Conservation (phyloP, 2,888 invertebrate genomes). For the Drosophila cognata region DNA sequence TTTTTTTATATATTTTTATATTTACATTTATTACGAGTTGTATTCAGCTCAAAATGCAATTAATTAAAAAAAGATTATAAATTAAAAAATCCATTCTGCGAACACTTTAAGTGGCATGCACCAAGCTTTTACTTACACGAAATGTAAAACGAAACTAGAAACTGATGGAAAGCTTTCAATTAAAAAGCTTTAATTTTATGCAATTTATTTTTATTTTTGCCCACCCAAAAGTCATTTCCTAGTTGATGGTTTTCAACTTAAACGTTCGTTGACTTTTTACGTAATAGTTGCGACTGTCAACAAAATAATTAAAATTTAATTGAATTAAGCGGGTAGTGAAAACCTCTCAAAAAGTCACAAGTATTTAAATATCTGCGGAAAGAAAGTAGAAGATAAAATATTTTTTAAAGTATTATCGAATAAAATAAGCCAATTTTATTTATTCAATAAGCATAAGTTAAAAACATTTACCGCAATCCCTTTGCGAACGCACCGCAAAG, state of each 20-base stretch:
- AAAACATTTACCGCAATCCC: background rate
- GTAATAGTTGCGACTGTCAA: slow-evolving; percentile 40
- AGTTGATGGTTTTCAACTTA: slow-evolving; percentile 1
- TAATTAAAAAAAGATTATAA: background rate
- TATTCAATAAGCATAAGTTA: background rate
- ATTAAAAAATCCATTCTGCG: background rate
- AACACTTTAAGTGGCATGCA: background rate
- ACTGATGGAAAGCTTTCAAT: slow-evolving; percentile 1
- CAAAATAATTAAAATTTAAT: slow-evolving; percentile 64
- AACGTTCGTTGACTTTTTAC: slow-evolving; percentile 54
- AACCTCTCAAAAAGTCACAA: slow-evolving; percentile 3
- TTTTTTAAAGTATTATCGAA: background rate
- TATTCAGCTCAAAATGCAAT: background rate
- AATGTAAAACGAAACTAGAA: slow-evolving; percentile 7
- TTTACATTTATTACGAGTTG: background rate
- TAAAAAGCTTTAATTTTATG: background rate
- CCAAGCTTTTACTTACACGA: background rate
- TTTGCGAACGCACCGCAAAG: background rate
- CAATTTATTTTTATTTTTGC: background rate
- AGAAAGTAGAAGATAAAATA: background rate
- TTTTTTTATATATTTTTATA: background rate
- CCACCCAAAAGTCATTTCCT: slow-evolving; percentile 13
- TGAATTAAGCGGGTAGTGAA: slow-evolving; percentile 49
- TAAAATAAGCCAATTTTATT: background rate
- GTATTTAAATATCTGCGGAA: background rate